These are phyloP conservation scores for Perizoma flavofasciatum DNA, from an alignment of 2,888 invertebrate genomes.

Conservation along the genomic window DNA sequence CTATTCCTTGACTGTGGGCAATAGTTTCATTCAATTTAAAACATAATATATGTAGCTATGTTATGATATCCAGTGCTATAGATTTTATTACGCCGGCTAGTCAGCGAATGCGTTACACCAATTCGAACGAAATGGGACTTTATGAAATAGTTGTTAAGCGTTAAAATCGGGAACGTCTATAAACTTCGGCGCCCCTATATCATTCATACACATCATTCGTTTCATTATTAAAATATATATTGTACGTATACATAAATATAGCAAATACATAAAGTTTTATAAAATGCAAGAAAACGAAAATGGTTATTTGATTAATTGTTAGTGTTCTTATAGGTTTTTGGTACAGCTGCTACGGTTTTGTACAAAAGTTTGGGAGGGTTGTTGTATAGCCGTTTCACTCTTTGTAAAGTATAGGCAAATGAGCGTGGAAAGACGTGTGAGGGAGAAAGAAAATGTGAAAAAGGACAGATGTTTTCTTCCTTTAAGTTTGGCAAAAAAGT, in stretches of 20 bases:
- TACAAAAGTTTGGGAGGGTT: constrained; percentile 49
- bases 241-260: constrained; percentile 45
- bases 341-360: constrained; percentile 62
- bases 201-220: constrained; percentile 76
- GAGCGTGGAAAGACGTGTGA: constrained; percentile 6
- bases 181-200: constrained; percentile 58
- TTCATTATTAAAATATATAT: constrained; percentile 61
- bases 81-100: constrained; percentile 49
- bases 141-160: constrained; percentile 36
- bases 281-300: constrained; percentile 51
- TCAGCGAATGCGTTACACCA: constrained; percentile 44
- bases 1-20: constrained; percentile 4
- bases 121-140: constrained; percentile 35
- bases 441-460: constrained; percentile 5
- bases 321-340: constrained; percentile 67
- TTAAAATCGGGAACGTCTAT: constrained; percentile 38
- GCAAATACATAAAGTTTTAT: constrained; percentile 52
- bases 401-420: constrained; percentile 30
- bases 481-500: neutral
- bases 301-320: constrained; percentile 70
- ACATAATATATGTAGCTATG: constrained; percentile 24
- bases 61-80: constrained; percentile 39
- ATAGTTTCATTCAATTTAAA: constrained; percentile 24
- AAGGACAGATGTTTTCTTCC: constrained; percentile 5
- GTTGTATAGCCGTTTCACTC: constrained; percentile 37